These are phyloP conservation scores for Drosophila maculinotata DNA, from an alignment of 2,888 invertebrate genomes.

Conservation along the genomic window DNA sequence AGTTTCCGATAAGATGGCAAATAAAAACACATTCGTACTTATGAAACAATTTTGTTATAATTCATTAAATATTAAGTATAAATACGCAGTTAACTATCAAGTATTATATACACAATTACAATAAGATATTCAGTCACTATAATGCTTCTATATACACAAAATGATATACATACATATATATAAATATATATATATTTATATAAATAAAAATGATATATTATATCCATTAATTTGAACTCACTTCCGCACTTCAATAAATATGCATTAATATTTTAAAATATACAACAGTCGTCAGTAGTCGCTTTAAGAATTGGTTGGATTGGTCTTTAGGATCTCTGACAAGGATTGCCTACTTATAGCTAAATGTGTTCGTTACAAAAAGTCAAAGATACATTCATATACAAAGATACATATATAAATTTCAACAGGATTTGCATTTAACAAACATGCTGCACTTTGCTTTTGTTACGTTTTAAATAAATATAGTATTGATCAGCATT, in stretches of 20 bases:
- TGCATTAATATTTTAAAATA: slow-evolving; percentile 64
- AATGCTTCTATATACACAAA: slow-evolving; percentile 79
- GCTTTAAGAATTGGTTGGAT: slow-evolving; percentile 29
- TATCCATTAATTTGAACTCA: slow-evolving; percentile 62
- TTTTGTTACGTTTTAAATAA: slow-evolving; percentile 59
- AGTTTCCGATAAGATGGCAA: no score
- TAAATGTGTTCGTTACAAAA: slow-evolving; percentile 58
- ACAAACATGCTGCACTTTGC: slow-evolving; percentile 7
- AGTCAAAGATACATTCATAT: slow-evolving; percentile 29
- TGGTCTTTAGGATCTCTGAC: slow-evolving; percentile 46
- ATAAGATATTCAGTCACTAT: slow-evolving; percentile 80
- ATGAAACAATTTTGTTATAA: slow-evolving; percentile 77
- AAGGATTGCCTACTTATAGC: slow-evolving; percentile 73
- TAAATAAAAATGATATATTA: slow-evolving; percentile 33
- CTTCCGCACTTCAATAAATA: slow-evolving; percentile 68
- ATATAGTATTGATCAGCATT: slow-evolving; percentile 73
- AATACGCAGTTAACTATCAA: slow-evolving; percentile 77
- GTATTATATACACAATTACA: slow-evolving; percentile 82
- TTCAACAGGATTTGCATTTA: no score
- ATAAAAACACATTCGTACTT: slow-evolving; percentile 36
- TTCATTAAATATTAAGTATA: slow-evolving; percentile 79
- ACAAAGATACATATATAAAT: background rate
- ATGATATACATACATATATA: slow-evolving; percentile 34
- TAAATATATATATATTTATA: slow-evolving; percentile 36
- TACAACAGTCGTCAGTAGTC: slow-evolving; percentile 66